phyloP scores from a whole-genome alignment of 2,888 invertebrate genomes.

The Bombyx huttoni region DNA sequence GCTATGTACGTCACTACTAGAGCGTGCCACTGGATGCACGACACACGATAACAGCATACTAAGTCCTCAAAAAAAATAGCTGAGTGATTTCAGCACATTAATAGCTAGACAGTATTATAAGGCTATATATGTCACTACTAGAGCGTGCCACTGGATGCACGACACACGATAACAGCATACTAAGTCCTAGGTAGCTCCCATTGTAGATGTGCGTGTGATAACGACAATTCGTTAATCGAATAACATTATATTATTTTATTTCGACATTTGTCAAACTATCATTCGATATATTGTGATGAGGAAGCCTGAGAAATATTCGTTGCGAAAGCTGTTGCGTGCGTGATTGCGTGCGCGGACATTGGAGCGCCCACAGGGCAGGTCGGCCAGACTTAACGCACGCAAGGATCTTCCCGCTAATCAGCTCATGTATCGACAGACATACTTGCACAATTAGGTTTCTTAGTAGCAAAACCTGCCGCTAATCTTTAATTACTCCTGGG shows the following conservation, averaged over 20 bases:
- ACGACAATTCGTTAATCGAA: constrained; percentile 17
- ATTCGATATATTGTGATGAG: constrained; percentile 11
- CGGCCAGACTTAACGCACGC: constrained; percentile 49
- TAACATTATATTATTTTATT: constrained; percentile 25
- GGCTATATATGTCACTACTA: constrained; percentile 5
- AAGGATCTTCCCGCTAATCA: constrained; percentile 57
- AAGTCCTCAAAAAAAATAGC: too few relatives aligned
- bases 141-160: constrained; percentile 28
- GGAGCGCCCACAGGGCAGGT: constrained; percentile 25
- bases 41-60: constrained; percentile 45
- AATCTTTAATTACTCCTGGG: constrained; percentile 12
- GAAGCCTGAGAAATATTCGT: constrained; percentile 9
- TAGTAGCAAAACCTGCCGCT: constrained; percentile 36
- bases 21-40: constrained; percentile 28
- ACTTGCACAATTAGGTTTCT: constrained; percentile 53
- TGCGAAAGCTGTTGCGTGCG: constrained; percentile 27
- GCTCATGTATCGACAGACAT: constrained; percentile 42
- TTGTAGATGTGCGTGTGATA: constrained; percentile 59
- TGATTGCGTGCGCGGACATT: constrained; percentile 36
- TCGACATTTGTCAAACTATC: constrained; percentile 8
- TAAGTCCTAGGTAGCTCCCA: constrained; percentile 23
- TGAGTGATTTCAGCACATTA: constrained; percentile 39
- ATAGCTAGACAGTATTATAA: not conserved
- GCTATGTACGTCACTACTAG: constrained; percentile 6
- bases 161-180: constrained; percentile 44